Percentiles rank a stretch among this genome's conserved stretches.
phyloP scores from a whole-genome alignment of 1,140 invertebrate genomes.

The Drosophila mauritiana region DNA sequence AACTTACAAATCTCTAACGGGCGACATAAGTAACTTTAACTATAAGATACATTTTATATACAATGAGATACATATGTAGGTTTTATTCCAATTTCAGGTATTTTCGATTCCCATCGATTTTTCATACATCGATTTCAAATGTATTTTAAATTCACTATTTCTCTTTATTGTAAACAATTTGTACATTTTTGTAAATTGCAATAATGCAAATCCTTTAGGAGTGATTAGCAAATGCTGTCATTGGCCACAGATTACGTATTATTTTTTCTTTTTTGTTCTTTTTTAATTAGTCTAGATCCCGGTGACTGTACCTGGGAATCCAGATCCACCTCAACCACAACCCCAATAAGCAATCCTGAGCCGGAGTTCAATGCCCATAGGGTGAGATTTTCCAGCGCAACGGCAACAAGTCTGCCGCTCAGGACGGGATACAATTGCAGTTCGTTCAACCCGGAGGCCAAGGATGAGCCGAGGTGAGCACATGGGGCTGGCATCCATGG shows the following conservation, averaged over 20 bases:
- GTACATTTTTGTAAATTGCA: no score
- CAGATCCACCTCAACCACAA: constrained; percentile 22
- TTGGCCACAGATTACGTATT: neutral
- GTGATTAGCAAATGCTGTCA: neutral
- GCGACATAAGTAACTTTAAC: no score
- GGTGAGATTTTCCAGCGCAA: neutral
- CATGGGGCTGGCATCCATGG: constrained; percentile 22
- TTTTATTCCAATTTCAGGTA: no score
- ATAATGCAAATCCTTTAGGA: no score
- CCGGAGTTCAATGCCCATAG: constrained; percentile 40
- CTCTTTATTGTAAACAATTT: no score
- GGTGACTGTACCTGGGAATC: constrained; percentile 35
- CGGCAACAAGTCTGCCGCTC: constrained; percentile 54
- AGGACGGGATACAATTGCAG: constrained; percentile 47
- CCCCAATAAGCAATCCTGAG: constrained; percentile 38
- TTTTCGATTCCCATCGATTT: no score
- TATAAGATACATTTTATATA: no score
- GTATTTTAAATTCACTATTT: no score
- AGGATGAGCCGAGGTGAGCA: constrained; percentile 35
- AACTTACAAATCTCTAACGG: no score
- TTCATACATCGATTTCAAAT: no score
- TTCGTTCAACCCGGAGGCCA: constrained; percentile 61
- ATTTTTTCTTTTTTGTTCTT: neutral
- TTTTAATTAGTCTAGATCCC: neutral
- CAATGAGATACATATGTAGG: no score